These are phyloP conservation scores for Sebastes vulpes DNA, from an alignment of 2,797 vertebrate species.

Conservation along the genomic window DNA sequence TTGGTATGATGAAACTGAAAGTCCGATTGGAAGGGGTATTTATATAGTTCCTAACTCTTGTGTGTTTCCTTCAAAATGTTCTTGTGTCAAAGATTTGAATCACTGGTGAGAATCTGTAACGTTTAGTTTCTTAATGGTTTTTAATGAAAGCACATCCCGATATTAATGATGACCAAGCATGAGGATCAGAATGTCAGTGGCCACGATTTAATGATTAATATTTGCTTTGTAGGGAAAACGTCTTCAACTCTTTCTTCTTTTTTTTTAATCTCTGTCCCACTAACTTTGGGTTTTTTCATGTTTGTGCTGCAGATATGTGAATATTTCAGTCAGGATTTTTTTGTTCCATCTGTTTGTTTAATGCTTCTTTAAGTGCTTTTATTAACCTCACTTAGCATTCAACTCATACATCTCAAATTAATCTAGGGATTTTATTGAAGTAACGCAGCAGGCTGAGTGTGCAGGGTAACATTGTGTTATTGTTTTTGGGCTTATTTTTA, in stretches of 20 bases:
- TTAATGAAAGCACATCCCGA: slow-evolving; percentile 39
- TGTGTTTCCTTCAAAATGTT: slow-evolving; percentile 33
- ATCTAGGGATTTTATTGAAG: slow-evolving; percentile 31
- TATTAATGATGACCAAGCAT: slow-evolving; percentile 11
- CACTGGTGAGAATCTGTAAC: slow-evolving; percentile 24
- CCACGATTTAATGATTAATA: neutral
- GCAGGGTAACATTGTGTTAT: slow-evolving; percentile 14
- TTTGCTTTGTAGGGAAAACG: slow-evolving; percentile 7
- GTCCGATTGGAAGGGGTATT: slow-evolving; percentile 39
- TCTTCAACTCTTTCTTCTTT: neutral
- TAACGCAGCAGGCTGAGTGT: slow-evolving; percentile 18
- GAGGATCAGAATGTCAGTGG: slow-evolving; percentile 1
- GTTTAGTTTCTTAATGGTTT: slow-evolving; percentile 36
- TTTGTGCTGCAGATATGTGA: slow-evolving; percentile 16
- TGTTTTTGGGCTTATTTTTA: slow-evolving; percentile 39
- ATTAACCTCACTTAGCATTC: slow-evolving; percentile 21
- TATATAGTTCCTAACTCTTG: slow-evolving; percentile 39
- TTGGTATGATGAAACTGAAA: slow-evolving; percentile 41
- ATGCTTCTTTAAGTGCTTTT: slow-evolving; percentile 59
- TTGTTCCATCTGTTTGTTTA: slow-evolving; percentile 15
- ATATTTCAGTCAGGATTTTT: slow-evolving; percentile 9
- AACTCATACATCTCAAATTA: slow-evolving; percentile 12
- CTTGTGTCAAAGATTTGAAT: slow-evolving; percentile 55
- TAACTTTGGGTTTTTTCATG: slow-evolving; percentile 18
- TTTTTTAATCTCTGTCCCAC: slow-evolving; percentile 9